Percentiles rank a stretch among this genome's conserved stretches.
phyloP scores from a whole-genome alignment of 64 coral and sea anemone genomes.

The Hydrozoanthus tunicans region DNA sequence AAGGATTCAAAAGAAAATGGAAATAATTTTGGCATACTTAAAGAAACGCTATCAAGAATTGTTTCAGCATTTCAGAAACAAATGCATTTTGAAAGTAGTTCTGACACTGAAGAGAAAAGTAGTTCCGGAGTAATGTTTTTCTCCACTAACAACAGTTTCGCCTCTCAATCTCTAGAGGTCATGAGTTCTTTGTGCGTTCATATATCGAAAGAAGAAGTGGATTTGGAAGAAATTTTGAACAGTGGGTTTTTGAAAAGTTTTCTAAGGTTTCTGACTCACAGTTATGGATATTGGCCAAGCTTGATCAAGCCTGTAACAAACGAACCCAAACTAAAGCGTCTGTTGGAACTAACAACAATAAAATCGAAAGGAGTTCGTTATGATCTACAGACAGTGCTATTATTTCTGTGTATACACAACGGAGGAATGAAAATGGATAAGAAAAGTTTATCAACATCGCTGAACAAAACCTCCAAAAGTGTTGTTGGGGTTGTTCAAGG shows the following conservation, averaged over 20 bases:
- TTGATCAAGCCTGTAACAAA: conserved; percentile 59
- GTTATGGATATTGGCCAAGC: conserved; percentile 68
- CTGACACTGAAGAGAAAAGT: neutral
- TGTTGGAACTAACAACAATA: conserved; percentile 35
- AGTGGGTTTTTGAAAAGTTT: conserved; percentile 42
- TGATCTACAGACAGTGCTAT: conserved; percentile 61
- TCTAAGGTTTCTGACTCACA: conserved; percentile 55
- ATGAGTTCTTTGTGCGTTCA: conserved; percentile 63
- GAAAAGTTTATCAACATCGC: conserved; percentile 24
- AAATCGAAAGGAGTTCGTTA: conserved; percentile 32
- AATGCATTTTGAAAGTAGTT: conserved; percentile 9
- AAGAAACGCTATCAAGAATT: conserved; percentile 54
- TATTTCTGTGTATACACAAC: conserved; percentile 73
- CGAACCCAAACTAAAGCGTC: conserved; percentile 54
- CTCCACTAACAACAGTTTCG: conserved; percentile 66
- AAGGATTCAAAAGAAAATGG: neutral
- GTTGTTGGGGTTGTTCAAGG: neutral
- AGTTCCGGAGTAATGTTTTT: neutral
- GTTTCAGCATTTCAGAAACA: conserved; percentile 62
- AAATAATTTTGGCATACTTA: neutral
- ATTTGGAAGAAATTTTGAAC: conserved; percentile 51
- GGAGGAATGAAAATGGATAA: conserved; percentile 68
- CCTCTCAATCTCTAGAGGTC: conserved; percentile 75
- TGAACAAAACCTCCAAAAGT: conserved; percentile 51
- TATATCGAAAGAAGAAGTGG: conserved; percentile 48